These are phyloP conservation scores for Myrmophylax atrothorax DNA, from an alignment of 2,113 vertebrate species.

Conservation along the genomic window DNA sequence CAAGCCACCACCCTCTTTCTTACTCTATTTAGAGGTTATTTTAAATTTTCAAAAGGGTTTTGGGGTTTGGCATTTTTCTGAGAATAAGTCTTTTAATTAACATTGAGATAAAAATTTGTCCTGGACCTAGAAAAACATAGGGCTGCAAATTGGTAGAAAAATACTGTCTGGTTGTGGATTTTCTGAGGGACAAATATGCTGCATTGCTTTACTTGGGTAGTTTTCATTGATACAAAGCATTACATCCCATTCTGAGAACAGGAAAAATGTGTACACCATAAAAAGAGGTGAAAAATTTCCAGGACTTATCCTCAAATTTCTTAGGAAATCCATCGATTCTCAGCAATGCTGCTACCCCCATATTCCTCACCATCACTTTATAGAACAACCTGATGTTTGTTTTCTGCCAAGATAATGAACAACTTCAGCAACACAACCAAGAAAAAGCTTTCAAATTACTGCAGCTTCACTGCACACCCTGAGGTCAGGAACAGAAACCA, in stretches of 20 bases:
- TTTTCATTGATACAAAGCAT: not conserved
- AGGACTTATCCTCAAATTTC: not conserved
- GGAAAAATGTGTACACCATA: not conserved
- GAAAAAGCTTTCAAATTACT: not conserved
- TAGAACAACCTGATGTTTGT: not conserved
- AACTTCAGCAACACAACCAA: not conserved
- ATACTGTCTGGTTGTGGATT: not conserved
- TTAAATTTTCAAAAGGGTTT: not conserved
- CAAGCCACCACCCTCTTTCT: accelerated
- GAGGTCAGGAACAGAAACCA: not conserved
- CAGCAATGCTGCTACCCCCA: not conserved
- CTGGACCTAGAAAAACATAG: not conserved
- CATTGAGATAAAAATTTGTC: not conserved
- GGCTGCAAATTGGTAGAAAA: not conserved
- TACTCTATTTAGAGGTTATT: not conserved
- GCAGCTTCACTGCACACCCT: not conserved
- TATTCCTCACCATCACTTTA: not conserved
- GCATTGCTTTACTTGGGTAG: accelerated
- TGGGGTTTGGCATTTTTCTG: not conserved
- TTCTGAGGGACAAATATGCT: not conserved
- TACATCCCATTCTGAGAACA: not conserved
- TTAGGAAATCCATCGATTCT: not conserved
- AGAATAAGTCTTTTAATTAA: not conserved
- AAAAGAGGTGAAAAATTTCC: not conserved
- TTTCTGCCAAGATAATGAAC: not conserved